Evolutionary conservation across 2,888 invertebrate genomes (phyloP), one percentile per base, ranked within the genome.

Genomic region (Beris chalybata): DNA sequence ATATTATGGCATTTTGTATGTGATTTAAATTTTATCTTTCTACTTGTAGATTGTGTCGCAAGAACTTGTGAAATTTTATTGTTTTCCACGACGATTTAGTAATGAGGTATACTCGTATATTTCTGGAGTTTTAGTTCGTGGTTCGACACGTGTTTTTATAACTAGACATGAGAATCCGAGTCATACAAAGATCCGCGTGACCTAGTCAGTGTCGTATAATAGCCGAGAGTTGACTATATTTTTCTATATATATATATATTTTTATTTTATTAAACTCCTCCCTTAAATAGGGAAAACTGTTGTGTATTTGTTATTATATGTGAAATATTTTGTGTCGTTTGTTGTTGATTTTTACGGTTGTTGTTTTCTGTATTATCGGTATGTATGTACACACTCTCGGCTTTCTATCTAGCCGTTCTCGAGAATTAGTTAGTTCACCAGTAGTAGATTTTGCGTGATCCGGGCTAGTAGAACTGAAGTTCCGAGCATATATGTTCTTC

Each of bases 151-250:
- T 79, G 79, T 76, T 78, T 77, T 76, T 76, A 76, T 75, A 76
- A 71, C 76, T 76, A 77, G 75, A 76, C 77, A 74, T 76, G 74
- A 76, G 61, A 22, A 61, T 79, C 74, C 75, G 74, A 78, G 78
- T 78, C 79, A 79, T 78, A 79, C 74, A 75, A 74, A 74, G 75
- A 77, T 78, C 79, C 79, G 78, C 79, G 79, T 79, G 79, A 79
- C 79, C 77, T 76, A 66, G 67, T 68, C 38, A 38, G 38, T 3
- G 38, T 9, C 38, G 9, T 5, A 7, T 38, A 22, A 22, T 48
- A 57, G 43, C 66, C 50, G 15, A 48, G n/a, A 57, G 57, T 38
- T 43, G 66, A 64, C 54, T 48, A 12, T 48, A 13, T 3, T 1
- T 48, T 15, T 48, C 3, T 22, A 22, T 22, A 22, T 22, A 22